Evolutionary conservation across 53 echinoderm and acorn worm species (phyloP).

Genomic region (Echinometra lucunter): DNA sequence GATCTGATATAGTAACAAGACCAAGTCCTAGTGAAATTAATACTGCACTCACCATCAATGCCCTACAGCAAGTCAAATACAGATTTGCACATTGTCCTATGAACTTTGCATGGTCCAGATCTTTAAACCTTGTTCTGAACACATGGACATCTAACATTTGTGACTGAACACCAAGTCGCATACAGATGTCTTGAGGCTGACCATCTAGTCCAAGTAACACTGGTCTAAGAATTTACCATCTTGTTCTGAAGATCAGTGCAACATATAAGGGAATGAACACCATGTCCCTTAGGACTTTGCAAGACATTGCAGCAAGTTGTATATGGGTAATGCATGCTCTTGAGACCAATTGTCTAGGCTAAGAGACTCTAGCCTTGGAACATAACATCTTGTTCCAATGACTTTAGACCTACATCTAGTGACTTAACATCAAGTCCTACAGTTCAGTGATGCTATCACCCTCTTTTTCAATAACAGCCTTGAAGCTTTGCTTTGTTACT

Average conservation of each 20-base stretch:
- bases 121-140: background rate
- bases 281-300: background rate
- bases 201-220: background rate
- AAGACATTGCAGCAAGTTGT: background rate
- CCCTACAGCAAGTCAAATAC: background rate
- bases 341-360: background rate
- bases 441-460: background rate
- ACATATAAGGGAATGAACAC: background rate
- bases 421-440: slow-evolving; percentile 41
- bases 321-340: background rate
- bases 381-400: slow-evolving; percentile 15
- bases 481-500: background rate
- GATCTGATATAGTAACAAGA: background rate
- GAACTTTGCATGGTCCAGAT: background rate
- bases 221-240: background rate
- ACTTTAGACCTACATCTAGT: background rate
- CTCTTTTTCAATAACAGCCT: background rate
- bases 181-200: background rate
- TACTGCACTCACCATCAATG: background rate
- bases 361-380: background rate
- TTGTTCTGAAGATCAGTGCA: background rate
- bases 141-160: too few species aligned
- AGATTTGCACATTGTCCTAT: background rate
- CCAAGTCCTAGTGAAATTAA: background rate
- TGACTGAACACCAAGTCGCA: too few species aligned